Percentiles rank a stretch among this genome's conserved stretches.
These are phyloP conservation scores for Antrozous pallidus DNA, from an alignment of 2,797 vertebrate species.

Conservation along the genomic window DNA sequence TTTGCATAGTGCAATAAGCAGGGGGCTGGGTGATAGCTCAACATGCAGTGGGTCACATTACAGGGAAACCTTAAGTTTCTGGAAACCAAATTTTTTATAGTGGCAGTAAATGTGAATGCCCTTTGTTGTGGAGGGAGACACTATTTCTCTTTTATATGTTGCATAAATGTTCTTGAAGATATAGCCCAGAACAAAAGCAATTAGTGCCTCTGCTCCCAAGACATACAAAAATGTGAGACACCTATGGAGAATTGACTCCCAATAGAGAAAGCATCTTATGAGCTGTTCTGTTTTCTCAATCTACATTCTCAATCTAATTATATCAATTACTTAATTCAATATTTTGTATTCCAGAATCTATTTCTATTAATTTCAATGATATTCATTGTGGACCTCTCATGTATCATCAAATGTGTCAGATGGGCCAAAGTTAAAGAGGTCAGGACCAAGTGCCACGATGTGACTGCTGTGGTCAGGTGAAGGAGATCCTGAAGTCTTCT, in stretches of 20 bases:
- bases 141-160: neutral
- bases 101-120: neutral
- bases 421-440: constrained; percentile 92
- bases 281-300: neutral
- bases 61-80: neutral
- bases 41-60: neutral
- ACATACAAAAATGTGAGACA: neutral
- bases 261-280: neutral
- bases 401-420: neutral
- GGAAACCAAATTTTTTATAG: neutral
- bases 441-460: constrained; percentile 91
- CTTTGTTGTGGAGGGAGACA: neutral
- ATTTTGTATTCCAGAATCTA: neutral
- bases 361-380: neutral
- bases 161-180: neutral
- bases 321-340: neutral
- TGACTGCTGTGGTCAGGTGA: constrained; percentile 93
- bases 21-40: neutral
- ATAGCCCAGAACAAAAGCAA: neutral
- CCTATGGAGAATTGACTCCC: neutral
- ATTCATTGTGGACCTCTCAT: neutral
- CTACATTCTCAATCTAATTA: neutral
- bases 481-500: constrained; percentile 95
- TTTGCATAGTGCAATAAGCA: neutral
- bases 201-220: neutral